phyloP scores from a whole-genome alignment of 1,140 invertebrate species.

The Brachionus asplanchnoidis region DNA sequence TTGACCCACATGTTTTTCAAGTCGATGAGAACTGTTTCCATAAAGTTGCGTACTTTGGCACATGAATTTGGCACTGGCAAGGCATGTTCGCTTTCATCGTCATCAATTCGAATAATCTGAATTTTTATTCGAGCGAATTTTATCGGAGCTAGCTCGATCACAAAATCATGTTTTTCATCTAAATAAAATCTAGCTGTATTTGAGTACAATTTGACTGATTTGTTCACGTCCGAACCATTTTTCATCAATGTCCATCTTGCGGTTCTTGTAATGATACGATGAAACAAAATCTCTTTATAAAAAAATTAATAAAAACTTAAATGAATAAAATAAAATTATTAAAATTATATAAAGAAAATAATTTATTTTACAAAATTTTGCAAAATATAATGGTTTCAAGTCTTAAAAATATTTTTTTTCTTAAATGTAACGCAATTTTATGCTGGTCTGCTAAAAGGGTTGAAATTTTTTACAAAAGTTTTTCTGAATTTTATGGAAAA shows the following conservation, averaged over 20 bases:
- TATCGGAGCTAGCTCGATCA: slow-evolving; percentile 49
- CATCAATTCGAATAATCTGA: slow-evolving; percentile 41
- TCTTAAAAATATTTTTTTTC: no score
- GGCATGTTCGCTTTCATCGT: background rate
- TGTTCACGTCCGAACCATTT: slow-evolving; percentile 43
- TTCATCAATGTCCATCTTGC: slow-evolving; percentile 50
- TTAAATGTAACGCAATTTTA: no score
- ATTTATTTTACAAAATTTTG: no score
- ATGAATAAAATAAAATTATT: background rate
- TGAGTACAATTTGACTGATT: slow-evolving; percentile 47
- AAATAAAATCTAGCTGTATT: slow-evolving; percentile 49
- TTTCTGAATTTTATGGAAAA: no score
- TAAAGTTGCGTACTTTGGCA: slow-evolving; percentile 56
- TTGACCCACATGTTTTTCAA: slow-evolving; percentile 56
- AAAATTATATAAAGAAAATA: no score
- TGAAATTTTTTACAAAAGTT: no score
- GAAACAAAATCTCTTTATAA: slow-evolving; percentile 50
- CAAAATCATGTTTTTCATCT: slow-evolving; percentile 53
- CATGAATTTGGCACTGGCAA: slow-evolving; percentile 45
- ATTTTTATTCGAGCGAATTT: slow-evolving; percentile 49
- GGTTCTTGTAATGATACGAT: slow-evolving; percentile 49
- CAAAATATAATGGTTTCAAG: no score
- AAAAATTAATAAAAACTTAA: background rate
- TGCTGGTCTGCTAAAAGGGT: no score
- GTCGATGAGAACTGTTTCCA: slow-evolving; percentile 54